Evolutionary conservation across 2,797 vertebrate species (phyloP), one percentile per base, ranked within the genome.

Genomic region (Erpetoichthys calabaricus): DNA sequence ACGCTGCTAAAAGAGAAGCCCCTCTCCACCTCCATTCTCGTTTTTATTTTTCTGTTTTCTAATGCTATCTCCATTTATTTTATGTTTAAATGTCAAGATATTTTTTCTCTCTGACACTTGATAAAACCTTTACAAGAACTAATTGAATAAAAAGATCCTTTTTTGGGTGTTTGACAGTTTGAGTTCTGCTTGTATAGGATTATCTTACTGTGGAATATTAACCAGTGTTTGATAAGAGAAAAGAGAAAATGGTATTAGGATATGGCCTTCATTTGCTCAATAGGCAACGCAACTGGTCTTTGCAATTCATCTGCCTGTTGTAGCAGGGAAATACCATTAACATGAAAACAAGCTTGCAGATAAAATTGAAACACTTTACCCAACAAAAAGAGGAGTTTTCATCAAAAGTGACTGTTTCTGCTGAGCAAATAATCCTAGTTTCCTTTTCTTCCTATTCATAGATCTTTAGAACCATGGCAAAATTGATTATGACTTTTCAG

Each of bases 311-410:
- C 57, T 65, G 64, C 55, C 67, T 65, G 53, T 66, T 57, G 59
- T 56, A 63, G 49, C 43, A 59, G 25, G 2, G 25, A 25, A 67
- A 61, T 64, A 54, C 59, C 59, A 68, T 70, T 62, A 71, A 42
- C 63, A 55, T 66, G 55, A 56, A 60, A 59, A 53, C 46, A 45
- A 56, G 53, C 62, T 60, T 58, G 47, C 55, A 62, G 67, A 59
- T 70, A 70, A 75, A 74, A 64, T 68, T 64, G 64, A 68, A 71
- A 64, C 63, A 57, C 61, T 58, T 62, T 57, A 60, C 51, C 66
- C 45, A 63, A 52, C 44, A 67, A 71, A 70, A 67, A 63, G 60
- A 57, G 51, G 58, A 67, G 44, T 60, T 59, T 54, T 47, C 45
- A 64, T 7, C 45, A 61, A 59, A 64, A 60, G 4, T 25, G 5